These are phyloP conservation scores for Mormyrops attenuatus DNA, from an alignment of 2,797 vertebrate species.

Conservation along the genomic window DNA sequence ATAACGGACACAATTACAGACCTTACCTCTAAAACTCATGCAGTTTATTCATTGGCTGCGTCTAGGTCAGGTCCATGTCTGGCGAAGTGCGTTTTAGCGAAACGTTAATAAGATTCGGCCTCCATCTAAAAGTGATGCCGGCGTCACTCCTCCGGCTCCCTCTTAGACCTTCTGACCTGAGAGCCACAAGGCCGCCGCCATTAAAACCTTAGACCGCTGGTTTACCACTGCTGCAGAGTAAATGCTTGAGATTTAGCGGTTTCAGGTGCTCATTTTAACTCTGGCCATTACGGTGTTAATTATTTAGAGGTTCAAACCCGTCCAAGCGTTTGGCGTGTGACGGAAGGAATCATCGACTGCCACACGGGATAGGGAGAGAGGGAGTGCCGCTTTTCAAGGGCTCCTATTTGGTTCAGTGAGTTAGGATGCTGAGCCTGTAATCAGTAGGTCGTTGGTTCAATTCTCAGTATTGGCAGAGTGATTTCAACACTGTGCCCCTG, in stretches of 20 bases:
- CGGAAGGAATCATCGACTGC: neutral
- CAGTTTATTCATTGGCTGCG: neutral
- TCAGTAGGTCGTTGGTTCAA: neutral
- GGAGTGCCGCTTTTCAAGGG: neutral
- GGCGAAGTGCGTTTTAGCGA: neutral
- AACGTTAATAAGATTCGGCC: neutral
- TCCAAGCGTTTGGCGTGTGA: neutral
- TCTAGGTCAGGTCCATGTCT: neutral
- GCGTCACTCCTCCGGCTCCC: neutral
- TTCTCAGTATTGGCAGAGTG: neutral
- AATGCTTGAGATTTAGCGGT: constrained; percentile 13
- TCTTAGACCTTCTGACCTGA: neutral
- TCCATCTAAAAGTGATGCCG: neutral
- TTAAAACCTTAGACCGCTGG: neutral
- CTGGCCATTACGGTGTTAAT: neutral
- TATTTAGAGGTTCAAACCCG: constrained; percentile 16
- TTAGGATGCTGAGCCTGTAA: neutral
- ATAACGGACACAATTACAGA: neutral
- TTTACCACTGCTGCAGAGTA: neutral
- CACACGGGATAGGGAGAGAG: neutral
- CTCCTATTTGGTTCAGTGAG: neutral
- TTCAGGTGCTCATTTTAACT: constrained; percentile 10
- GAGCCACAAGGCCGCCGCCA: neutral
- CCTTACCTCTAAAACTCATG: neutral
- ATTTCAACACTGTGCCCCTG: neutral